phyloP scores from a whole-genome alignment of 2,888 invertebrate species.

The Scaptomyza flava region DNA sequence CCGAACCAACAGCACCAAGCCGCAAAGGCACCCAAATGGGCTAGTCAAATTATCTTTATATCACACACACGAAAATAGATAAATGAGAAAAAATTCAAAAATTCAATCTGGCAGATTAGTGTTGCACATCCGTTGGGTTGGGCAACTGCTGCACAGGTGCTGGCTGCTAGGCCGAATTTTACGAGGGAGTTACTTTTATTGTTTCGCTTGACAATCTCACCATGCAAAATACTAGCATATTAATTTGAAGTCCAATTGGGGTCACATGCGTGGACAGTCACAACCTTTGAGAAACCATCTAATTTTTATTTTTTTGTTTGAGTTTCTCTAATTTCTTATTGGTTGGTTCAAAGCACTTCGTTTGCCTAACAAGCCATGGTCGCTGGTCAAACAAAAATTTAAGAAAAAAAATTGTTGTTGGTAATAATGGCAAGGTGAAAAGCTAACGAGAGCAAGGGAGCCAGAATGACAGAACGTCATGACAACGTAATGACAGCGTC shows the following conservation, averaged over 20 bases:
- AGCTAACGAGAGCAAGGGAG: conserved; percentile 35
- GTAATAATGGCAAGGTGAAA: conserved; percentile 74
- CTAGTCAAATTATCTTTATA: conserved; percentile 60
- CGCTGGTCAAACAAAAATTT: conserved; percentile 32
- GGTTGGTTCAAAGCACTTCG: conserved; percentile 54
- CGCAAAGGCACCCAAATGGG: conserved; percentile 1
- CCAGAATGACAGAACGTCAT: conserved; percentile 30
- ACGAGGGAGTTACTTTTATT: conserved; percentile 22
- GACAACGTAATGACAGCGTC: conserved; percentile 61
- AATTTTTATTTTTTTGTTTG: conserved; percentile 46
- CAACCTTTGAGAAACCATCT: conserved; percentile 57
- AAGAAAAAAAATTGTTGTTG: conserved; percentile 10
- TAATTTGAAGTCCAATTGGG: conserved; percentile 72
- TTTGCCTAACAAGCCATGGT: conserved; percentile 70
- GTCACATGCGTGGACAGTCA: conserved; percentile 77
- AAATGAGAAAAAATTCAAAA: conserved; percentile 2
- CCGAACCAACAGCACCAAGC: neutral
- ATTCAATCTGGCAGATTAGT: conserved; percentile 41
- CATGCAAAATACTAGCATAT: conserved; percentile 60
- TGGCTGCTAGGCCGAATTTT: conserved; percentile 10
- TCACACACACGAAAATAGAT: conserved; percentile 17
- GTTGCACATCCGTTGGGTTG: conserved; percentile 76
- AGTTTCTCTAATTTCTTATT: conserved; percentile 56
- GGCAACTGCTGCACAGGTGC: conserved; percentile 23
- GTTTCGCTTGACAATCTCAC: conserved; percentile 59